A percentile compares a stretch with the other conserved stretches of the same genome.
These are phyloP conservation scores for Leptoclinus maculatus DNA, from an alignment of 2,797 vertebrate genomes.

Conservation along the genomic window DNA sequence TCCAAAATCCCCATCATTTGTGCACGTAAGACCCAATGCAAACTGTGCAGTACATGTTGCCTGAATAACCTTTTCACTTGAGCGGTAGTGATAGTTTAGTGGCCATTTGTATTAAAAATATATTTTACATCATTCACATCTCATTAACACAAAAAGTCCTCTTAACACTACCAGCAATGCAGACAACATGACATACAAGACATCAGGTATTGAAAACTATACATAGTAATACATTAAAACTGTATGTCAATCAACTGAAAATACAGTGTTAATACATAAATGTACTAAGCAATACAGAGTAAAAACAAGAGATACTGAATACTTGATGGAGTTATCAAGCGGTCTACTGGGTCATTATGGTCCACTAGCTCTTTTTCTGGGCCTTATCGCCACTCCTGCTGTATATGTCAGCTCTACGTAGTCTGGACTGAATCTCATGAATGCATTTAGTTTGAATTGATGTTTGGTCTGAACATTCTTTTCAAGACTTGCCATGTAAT, in stretches of 20 bases:
- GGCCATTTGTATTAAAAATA: not conserved
- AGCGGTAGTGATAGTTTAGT: not conserved
- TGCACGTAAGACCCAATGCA: conserved; percentile 76
- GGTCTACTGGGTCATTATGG: not conserved
- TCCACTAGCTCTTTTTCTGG: not conserved
- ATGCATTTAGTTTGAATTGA: not conserved
- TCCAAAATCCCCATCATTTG: conserved; percentile 83
- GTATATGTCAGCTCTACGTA: not conserved
- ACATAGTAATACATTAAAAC: not conserved
- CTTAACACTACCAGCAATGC: not conserved
- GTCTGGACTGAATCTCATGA: not conserved
- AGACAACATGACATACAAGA: not conserved
- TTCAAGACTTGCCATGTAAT: not conserved
- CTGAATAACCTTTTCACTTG: not conserved
- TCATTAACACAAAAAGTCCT: not conserved
- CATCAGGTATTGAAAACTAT: not conserved
- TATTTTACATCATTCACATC: not conserved
- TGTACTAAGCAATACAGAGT: not conserved
- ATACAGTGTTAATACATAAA: not conserved
- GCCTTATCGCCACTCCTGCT: not conserved
- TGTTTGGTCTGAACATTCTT: not conserved
- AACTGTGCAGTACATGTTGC: not conserved
- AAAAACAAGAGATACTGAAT: not conserved
- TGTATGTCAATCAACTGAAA: not conserved
- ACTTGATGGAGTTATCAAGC: not conserved